Conservation (phyloP, 2,113 vertebrate genomes). For the Pithys albifrons region DNA sequence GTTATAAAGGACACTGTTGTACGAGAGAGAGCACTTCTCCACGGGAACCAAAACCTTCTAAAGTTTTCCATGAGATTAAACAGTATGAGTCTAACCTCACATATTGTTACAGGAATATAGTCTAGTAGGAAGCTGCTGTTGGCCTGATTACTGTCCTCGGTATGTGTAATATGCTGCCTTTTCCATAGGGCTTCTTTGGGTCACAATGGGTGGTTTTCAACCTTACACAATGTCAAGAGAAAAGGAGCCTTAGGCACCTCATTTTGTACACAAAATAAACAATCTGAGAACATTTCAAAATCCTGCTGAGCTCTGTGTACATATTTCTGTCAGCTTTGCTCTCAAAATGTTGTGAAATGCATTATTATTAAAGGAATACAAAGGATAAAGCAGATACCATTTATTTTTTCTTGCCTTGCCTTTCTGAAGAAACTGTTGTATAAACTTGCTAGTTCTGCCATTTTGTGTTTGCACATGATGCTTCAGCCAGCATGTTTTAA, state of each 20-base stretch:
- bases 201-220: not conserved
- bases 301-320: not conserved
- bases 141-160: not conserved
- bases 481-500: not conserved
- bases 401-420: not conserved
- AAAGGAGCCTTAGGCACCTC: not conserved
- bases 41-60: not conserved
- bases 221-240: not conserved
- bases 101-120: not conserved
- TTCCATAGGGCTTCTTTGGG: not conserved
- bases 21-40: not conserved
- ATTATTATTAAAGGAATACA: not conserved
- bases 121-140: not conserved
- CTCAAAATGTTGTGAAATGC: not conserved
- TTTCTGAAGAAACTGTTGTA: not conserved
- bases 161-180: not conserved
- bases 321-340: not conserved
- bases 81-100: not conserved
- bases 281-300: not conserved
- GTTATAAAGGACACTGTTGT: not conserved
- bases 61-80: not conserved
- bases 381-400: not conserved
- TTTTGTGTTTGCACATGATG: not conserved
- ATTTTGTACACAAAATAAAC: not conserved
- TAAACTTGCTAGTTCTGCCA: not conserved